Percentiles rank a stretch among this genome's conserved stretches.
Conservation (phyloP, 1,140 invertebrate species). For the Ips typographus region DNA sequence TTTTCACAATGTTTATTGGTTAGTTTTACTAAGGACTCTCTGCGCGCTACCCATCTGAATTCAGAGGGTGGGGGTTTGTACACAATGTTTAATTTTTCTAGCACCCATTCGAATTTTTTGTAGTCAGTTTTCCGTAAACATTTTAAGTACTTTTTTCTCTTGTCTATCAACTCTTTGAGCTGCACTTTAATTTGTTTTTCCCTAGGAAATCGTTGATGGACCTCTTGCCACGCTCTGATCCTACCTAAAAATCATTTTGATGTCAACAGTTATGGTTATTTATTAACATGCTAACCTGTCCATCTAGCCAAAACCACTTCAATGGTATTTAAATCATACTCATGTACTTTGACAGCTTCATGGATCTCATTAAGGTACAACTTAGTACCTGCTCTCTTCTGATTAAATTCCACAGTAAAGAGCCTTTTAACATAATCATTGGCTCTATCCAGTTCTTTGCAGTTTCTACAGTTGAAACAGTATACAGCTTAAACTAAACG, state of each 20-base stretch:
- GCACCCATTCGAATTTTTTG: constrained; percentile 82
- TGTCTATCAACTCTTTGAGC: constrained; percentile 73
- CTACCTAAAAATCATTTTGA: no score
- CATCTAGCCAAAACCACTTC: constrained; percentile 59
- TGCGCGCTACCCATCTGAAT: constrained; percentile 63
- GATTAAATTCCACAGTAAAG: constrained; percentile 60
- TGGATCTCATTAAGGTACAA: constrained; percentile 52
- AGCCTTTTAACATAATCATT: constrained; percentile 60
- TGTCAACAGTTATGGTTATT: neutral
- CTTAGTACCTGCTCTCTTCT: constrained; percentile 47
- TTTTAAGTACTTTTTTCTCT: constrained; percentile 71
- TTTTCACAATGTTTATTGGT: constrained; percentile 67
- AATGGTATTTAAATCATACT: constrained; percentile 57
- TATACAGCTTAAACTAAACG: neutral
- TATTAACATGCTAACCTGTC: constrained; percentile 36
- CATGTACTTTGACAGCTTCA: constrained; percentile 59
- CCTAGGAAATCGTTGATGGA: constrained; percentile 54
- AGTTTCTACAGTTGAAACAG: constrained; percentile 41
- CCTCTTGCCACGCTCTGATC: constrained; percentile 60
- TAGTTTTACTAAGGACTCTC: constrained; percentile 65
- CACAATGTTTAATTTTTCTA: constrained; percentile 75
- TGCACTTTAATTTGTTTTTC: constrained; percentile 57
- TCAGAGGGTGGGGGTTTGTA: constrained; percentile 69
- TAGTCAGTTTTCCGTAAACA: constrained; percentile 73
- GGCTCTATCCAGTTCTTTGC: constrained; percentile 59